Conservation (phyloP, 2,113 vertebrate genomes). For the Columba livia region DNA sequence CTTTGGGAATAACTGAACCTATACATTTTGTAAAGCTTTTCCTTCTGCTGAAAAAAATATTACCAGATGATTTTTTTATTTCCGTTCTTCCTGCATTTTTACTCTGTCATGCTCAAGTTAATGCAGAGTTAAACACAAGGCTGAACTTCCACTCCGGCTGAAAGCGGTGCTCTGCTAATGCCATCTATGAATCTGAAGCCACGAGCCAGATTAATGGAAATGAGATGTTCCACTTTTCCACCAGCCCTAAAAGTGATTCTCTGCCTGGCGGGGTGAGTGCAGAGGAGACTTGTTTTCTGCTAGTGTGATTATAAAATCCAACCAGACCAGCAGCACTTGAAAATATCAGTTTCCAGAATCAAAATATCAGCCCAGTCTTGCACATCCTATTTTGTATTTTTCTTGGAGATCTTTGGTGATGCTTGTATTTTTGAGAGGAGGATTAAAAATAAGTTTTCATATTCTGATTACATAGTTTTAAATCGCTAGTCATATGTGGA, state of each 20-base stretch:
- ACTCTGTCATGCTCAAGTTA: conserved; percentile 36
- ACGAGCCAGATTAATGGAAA: conserved; percentile 58
- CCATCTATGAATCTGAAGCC: conserved; percentile 43
- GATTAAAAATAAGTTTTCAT: neutral
- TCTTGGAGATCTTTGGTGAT: neutral
- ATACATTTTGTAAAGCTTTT: conserved; percentile 43
- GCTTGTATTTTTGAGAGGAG: conserved; percentile 9
- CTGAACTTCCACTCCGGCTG: conserved; percentile 38
- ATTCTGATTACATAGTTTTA: neutral
- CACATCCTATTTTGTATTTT: neutral
- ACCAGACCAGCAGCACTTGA: neutral
- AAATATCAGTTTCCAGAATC: neutral
- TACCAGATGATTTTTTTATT: neutral
- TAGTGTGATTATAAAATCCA: conserved; percentile 46
- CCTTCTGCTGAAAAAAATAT: conserved; percentile 30
- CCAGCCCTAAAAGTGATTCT: neutral
- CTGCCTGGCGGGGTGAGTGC: neutral
- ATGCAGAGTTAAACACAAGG: conserved; percentile 25
- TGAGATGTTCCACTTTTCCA: conserved; percentile 44
- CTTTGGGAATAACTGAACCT: conserved; percentile 59
- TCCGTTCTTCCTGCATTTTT: neutral
- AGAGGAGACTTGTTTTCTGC: conserved; percentile 6
- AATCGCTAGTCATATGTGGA: neutral
- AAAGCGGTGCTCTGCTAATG: conserved; percentile 25
- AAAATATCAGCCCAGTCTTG: neutral